These are phyloP conservation scores for Merluccius polli DNA, from an alignment of 2,797 vertebrate species.

Conservation along the genomic window DNA sequence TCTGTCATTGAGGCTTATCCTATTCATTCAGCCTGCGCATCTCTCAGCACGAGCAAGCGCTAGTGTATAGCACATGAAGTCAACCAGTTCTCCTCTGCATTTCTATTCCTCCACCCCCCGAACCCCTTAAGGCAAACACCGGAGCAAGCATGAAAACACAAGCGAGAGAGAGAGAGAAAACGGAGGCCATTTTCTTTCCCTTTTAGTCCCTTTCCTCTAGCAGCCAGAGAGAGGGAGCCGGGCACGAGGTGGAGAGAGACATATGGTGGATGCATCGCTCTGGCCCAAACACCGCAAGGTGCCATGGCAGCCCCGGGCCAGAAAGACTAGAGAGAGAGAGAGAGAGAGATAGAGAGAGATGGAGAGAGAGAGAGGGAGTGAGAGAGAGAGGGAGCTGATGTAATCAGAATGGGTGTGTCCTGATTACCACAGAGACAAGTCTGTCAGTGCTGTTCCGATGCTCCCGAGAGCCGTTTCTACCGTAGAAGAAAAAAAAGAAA, in stretches of 20 bases:
- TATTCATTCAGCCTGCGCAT: background rate
- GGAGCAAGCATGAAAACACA: background rate
- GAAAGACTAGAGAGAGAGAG: constrained; percentile 21
- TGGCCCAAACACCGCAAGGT: constrained; percentile 54
- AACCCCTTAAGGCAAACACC: background rate
- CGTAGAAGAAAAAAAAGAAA: constrained; percentile 56
- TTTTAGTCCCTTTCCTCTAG: background rate
- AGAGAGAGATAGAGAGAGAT: constrained; percentile 7
- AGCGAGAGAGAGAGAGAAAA: constrained; percentile 12
- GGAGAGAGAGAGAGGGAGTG: constrained; percentile 25
- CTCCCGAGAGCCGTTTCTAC: constrained; percentile 36
- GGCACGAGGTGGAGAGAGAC: constrained; percentile 32
- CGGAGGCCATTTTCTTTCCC: constrained; percentile 54
- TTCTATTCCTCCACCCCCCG: background rate
- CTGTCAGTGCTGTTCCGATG: constrained; percentile 53
- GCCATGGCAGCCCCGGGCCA: constrained; percentile 44
- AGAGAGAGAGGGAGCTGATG: constrained; percentile 54
- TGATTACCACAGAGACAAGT: constrained; percentile 67
- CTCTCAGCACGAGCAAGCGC: background rate
- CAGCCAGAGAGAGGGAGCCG: background rate
- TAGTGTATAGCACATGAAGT: background rate
- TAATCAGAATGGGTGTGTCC: constrained; percentile 70
- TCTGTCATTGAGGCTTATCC: background rate
- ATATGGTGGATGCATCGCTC: constrained; percentile 39
- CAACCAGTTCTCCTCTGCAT: background rate